Conservation (phyloP, 2,888 invertebrate species). For the Deilephila porcellus region DNA sequence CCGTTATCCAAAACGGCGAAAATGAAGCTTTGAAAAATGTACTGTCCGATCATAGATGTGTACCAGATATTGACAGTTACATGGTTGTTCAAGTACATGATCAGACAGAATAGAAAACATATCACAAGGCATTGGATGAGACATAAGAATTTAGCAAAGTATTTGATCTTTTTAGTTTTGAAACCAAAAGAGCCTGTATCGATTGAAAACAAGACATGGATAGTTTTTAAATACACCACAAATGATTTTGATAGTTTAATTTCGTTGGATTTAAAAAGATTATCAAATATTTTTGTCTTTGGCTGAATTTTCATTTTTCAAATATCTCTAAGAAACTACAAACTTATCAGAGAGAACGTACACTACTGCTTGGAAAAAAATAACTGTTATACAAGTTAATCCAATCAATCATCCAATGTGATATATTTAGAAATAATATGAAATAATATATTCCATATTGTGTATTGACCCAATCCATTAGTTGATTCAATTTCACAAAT, state of each 20-base stretch:
- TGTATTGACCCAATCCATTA: neutral
- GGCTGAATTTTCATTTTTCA: neutral
- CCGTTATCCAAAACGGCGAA: neutral
- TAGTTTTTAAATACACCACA: neutral
- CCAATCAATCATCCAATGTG: too few species aligned
- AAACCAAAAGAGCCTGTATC: neutral
- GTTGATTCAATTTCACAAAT: neutral
- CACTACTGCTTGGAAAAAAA: too few species aligned
- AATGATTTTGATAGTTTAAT: neutral
- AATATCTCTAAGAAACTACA: too few species aligned
- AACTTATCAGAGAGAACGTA: too few species aligned
- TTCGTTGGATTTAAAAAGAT: too few species aligned
- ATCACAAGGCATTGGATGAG: neutral
- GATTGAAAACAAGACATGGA: neutral
- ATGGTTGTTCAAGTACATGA: neutral
- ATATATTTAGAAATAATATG: too few species aligned
- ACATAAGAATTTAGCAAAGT: slow-evolving; percentile 1
- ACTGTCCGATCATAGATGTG: neutral
- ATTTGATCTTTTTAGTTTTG: neutral
- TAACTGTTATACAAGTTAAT: too few species aligned
- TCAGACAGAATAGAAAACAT: neutral
- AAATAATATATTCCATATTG: too few species aligned
- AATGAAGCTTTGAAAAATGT: neutral
- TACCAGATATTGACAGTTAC: neutral
- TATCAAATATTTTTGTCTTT: neutral